Conservation (phyloP, 2,113 vertebrate genomes). For the Carettochelys insculpta region DNA sequence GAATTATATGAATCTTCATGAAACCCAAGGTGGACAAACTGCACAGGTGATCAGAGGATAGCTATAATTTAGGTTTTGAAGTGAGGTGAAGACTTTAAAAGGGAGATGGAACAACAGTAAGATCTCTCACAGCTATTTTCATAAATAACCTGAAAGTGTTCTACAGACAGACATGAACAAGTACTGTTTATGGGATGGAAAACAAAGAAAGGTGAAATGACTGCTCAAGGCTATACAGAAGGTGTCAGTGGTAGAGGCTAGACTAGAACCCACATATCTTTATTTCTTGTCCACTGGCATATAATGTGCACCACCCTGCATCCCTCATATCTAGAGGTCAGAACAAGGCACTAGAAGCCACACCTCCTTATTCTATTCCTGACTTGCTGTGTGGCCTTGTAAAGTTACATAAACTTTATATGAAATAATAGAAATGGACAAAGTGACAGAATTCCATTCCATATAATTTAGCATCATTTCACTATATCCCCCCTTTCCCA, state of each 20-base stretch:
- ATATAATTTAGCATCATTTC: neutral
- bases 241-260: neutral
- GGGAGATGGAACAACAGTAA: neutral
- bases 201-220: neutral
- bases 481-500: neutral
- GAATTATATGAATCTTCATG: neutral
- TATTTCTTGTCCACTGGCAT: neutral
- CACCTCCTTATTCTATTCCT: neutral
- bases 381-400: neutral
- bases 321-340: neutral
- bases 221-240: neutral
- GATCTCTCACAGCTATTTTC: neutral
- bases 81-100: neutral
- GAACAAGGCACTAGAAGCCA: neutral
- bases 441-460: neutral
- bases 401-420: neutral
- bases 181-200: neutral
- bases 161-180: neutral
- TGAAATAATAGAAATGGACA: neutral
- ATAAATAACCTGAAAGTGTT: neutral
- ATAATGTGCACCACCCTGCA: neutral
- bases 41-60: neutral
- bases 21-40: neutral
- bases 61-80: neutral
- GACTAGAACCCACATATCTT: neutral